A percentile compares a stretch with the other conserved stretches of the same genome.
phyloP scores from a whole-genome alignment of 2,888 invertebrate species.

The Noctua janthe region DNA sequence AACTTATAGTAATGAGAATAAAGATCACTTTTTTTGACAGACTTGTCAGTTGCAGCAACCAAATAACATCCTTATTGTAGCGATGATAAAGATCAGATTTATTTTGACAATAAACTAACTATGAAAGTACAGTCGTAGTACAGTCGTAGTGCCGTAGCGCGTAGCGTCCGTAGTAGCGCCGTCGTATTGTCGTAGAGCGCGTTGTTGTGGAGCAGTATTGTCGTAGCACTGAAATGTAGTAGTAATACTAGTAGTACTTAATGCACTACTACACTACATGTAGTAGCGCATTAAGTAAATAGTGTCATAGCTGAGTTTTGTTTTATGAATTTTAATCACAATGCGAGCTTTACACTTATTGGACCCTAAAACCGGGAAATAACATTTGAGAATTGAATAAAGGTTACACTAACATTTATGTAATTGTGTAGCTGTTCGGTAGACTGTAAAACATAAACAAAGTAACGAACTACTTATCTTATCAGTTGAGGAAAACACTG shows the following conservation, averaged over 20 bases:
- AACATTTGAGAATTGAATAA: neutral
- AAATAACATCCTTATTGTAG: neutral
- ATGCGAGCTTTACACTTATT: neutral
- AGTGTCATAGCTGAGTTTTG: neutral
- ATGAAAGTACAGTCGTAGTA: neutral
- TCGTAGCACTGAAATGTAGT: too few species aligned
- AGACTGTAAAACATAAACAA: neutral
- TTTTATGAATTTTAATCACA: neutral
- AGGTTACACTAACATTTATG: neutral
- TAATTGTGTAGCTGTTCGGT: neutral
- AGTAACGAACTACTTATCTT: neutral
- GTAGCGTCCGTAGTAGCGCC: neutral
- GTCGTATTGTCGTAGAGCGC: neutral
- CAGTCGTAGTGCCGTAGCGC: neutral
- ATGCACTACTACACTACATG: too few species aligned
- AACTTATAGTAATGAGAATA: too few species aligned
- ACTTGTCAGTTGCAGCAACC: neutral
- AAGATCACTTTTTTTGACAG: neutral
- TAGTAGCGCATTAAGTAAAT: neutral
- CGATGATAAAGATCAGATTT: neutral
- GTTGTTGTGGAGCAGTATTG: neutral
- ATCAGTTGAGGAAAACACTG: conserved; percentile 21
- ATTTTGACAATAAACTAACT: neutral
- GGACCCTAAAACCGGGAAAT: neutral
- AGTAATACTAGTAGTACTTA: too few species aligned